Percentiles rank a stretch among this genome's conserved stretches.
Conservation (phyloP, 2,113 vertebrate species). For the Takifugu flavidus region DNA sequence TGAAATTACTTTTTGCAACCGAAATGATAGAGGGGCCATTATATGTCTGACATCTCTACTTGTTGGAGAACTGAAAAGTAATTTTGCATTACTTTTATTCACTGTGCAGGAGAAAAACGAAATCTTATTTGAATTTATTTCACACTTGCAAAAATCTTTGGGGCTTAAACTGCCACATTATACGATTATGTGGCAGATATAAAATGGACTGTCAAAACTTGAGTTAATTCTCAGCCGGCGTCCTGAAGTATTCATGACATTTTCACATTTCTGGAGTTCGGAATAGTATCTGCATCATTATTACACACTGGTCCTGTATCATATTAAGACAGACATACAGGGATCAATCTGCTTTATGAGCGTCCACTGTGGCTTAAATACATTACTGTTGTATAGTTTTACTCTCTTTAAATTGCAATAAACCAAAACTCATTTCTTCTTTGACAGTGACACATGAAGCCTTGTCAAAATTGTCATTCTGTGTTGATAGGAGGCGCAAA, state of each 20-base stretch:
- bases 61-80: conserved; percentile 1
- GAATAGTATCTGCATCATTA: no score
- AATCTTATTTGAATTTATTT: no score
- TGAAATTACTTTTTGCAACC: conserved; percentile 54
- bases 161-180: conserved; percentile 11
- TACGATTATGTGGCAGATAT: neutral
- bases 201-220: neutral
- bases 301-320: neutral
- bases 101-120: no score
- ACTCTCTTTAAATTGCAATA: neutral
- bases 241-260: neutral
- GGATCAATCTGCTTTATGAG: conserved; percentile 10
- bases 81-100: neutral
- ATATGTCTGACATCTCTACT: conserved; percentile 29
- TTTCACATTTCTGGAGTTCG: no score
- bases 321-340: neutral
- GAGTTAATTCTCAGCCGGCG: neutral
- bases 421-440: neutral
- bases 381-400: conserved; percentile 2
- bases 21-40: conserved; percentile 26
- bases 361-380: neutral
- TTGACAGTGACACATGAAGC: conserved; percentile 11
- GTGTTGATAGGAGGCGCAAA: conserved; percentile 12
- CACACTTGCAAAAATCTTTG: no score
- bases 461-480: conserved; percentile 15